Conservation (phyloP, 1,140 invertebrate genomes). For the Drosophila trapezifrons region DNA sequence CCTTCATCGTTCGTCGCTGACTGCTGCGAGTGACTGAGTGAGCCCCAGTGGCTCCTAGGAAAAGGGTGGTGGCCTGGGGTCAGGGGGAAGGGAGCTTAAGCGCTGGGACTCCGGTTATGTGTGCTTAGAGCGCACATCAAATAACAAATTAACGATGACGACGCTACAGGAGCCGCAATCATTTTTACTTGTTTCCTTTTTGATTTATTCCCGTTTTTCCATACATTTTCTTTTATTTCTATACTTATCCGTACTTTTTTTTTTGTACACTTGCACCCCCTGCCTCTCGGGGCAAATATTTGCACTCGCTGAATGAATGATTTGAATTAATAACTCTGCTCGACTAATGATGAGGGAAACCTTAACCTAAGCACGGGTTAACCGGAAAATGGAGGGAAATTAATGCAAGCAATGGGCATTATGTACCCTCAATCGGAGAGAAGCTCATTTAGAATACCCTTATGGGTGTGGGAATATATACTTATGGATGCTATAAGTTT, state of each 20-base stretch:
- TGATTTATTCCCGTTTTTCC: constrained; percentile 28
- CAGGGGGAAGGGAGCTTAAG: constrained; percentile 2
- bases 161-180: constrained; percentile 52
- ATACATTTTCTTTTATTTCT: neutral
- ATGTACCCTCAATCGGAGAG: too few relatives aligned
- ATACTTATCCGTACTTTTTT: neutral
- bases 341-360: constrained; percentile 48
- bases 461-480: too few relatives aligned
- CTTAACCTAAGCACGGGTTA: constrained; percentile 11
- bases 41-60: constrained; percentile 44
- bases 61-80: neutral
- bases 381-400: neutral
- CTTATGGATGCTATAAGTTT: too few relatives aligned
- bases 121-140: constrained; percentile 67
- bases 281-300: constrained; percentile 51
- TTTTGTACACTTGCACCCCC: neutral
- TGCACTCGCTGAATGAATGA: constrained; percentile 49
- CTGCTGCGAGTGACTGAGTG: constrained; percentile 61
- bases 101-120: constrained; percentile 38
- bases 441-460: too few relatives aligned
- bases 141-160: constrained; percentile 69
- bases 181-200: constrained; percentile 53
- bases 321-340: constrained; percentile 46
- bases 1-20: constrained; percentile 17
- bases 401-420: too few relatives aligned